Evolutionary conservation across 2,888 invertebrate genomes (phyloP).

Genomic region (Phalera bucephala): DNA sequence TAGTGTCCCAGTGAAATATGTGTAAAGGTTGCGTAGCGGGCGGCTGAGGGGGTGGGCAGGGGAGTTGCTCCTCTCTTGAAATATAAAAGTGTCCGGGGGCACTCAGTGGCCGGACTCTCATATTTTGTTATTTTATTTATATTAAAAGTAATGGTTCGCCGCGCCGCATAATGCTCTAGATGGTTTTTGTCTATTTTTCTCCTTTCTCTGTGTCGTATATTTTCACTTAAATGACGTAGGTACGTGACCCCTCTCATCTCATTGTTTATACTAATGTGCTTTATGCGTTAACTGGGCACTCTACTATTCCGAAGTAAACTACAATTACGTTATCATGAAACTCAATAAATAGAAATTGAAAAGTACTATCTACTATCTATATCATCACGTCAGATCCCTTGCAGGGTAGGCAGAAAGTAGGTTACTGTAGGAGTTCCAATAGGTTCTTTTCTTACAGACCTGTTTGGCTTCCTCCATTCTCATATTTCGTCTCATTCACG

Average conservation of each 20-base stretch:
- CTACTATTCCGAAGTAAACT: constrained; percentile 10
- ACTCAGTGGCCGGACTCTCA: constrained; percentile 82
- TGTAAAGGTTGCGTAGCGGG: constrained; percentile 48
- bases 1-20: constrained; percentile 40
- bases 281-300: constrained; percentile 39
- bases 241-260: constrained; percentile 69
- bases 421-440: too few relatives aligned
- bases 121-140: constrained; percentile 84
- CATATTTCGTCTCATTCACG: too few relatives aligned
- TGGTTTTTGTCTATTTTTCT: constrained; percentile 78
- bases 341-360: too few relatives aligned
- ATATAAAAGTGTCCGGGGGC: constrained; percentile 80
- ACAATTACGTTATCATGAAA: too few relatives aligned
- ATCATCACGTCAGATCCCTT: too few relatives aligned
- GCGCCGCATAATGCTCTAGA: constrained; percentile 75
- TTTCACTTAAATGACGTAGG: constrained; percentile 81
- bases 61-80: constrained; percentile 52
- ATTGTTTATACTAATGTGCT: constrained; percentile 55
- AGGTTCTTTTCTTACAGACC: too few relatives aligned
- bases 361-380: too few relatives aligned
- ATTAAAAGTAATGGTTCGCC: constrained; percentile 81
- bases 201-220: constrained; percentile 76
- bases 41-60: constrained; percentile 36
- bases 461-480: too few relatives aligned
- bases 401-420: too few relatives aligned